Evolutionary conservation across 2,113 vertebrate genomes (phyloP), one percentile per base, ranked within the genome.

Genomic region (Otus sunia): DNA sequence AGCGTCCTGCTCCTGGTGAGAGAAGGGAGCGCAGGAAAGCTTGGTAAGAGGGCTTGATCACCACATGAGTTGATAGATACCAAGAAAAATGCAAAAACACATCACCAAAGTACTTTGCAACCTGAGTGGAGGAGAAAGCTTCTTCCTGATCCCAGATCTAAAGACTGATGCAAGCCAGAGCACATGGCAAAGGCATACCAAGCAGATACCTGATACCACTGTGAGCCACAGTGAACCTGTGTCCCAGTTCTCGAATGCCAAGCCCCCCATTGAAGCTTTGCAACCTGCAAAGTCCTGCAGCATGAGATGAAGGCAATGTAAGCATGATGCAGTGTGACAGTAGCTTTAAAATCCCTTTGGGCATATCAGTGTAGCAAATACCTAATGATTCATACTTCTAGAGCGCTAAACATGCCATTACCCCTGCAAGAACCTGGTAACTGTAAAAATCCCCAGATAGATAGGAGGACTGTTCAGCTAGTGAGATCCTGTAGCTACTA

Each of bases 321-420:
- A 90, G 45, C 53, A 72, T 19, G 41, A 85, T 43, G 15, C 47
- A 76, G 74, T 36, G 67, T 47, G 71, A 85, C 78, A 72, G 58
- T 22, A 82, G 43, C 32, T 93, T 92, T 86, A 92, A 91, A 92
- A 94, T 82, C 47, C 62, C 72, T 78, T 83, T 83, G 79, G 74
- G 36, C 34, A 36, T 37, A 67, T 37, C 13, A 5, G 27, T 64
- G 88, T 41, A 88, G 78, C 71, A 94, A 91, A 87, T 71, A 90
- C 11, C 36, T 73, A 60, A 58, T 53, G 82, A 88, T 79, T 75
- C 69, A 20, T 92, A 43, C 41, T 63, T 75, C n/a, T 15, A 39
- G 49, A 89, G 55, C 41, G 32, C 36, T 82, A 67, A 94, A 60
- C 45, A 41, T 68, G 47, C 36, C 62, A 56, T 76, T 79, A 87